Conservation (phyloP, 2,888 invertebrate species). For the Therioaphis trifolii region DNA sequence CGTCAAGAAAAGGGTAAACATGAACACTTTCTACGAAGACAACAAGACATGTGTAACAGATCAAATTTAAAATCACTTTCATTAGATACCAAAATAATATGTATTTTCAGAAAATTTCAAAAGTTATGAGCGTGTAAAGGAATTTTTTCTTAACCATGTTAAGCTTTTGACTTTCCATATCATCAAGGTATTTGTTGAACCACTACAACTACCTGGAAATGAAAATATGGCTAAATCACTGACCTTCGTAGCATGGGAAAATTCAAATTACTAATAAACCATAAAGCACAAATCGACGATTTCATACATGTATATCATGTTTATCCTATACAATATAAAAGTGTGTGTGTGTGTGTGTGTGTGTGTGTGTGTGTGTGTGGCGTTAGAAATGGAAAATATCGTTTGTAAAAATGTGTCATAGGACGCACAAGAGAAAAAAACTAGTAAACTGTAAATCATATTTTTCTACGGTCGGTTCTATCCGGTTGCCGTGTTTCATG, state of each 20-base stretch:
- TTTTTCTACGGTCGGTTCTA: conserved; percentile 9
- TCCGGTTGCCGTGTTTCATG: conserved; percentile 42
- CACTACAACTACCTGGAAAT: background rate
- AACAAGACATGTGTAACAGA: background rate
- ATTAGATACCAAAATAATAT: background rate
- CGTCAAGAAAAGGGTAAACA: too few relatives aligned
- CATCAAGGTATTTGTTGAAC: background rate
- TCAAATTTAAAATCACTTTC: background rate
- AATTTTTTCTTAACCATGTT: background rate
- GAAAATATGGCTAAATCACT: background rate
- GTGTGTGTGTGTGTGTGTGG: too few relatives aligned
- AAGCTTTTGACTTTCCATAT: conserved; percentile 25
- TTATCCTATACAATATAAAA: too few relatives aligned
- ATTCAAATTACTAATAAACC: background rate
- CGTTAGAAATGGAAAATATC: conserved; percentile 1
- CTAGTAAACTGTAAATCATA: conserved; percentile 45
- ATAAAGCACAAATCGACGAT: too few relatives aligned
- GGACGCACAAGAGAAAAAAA: background rate
- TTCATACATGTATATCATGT: too few relatives aligned
- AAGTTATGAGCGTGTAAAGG: background rate
- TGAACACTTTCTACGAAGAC: too few relatives aligned
- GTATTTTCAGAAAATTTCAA: background rate
- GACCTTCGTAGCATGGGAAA: background rate
- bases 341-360: too few relatives aligned
- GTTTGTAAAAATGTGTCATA: conserved; percentile 23